These are phyloP conservation scores for Saccostrea cuccullata DNA, from an alignment of 1,140 invertebrate genomes.

Conservation along the genomic window DNA sequence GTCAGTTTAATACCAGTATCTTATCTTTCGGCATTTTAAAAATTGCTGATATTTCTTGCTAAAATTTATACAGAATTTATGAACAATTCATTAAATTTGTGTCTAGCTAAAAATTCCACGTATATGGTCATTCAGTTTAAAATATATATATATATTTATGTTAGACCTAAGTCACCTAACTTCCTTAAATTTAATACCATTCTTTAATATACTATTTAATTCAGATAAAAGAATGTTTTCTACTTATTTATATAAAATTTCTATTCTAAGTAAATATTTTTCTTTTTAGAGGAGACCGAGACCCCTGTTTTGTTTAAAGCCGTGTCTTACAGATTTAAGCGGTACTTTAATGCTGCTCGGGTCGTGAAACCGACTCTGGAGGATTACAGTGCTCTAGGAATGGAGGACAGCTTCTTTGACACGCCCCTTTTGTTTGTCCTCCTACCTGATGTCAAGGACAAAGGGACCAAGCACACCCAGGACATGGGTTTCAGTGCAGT, in stretches of 20 bases:
- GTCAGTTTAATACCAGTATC: too few relatives aligned
- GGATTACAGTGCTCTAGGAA: slow-evolving; percentile 63
- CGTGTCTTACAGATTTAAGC: slow-evolving; percentile 62
- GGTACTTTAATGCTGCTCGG: slow-evolving; percentile 67
- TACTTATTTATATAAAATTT: neutral
- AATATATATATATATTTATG: too few relatives aligned
- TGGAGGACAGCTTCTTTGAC: slow-evolving; percentile 58
- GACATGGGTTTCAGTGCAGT: slow-evolving; percentile 61
- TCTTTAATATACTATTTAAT: too few relatives aligned
- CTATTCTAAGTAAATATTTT: neutral
- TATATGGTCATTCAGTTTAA: too few relatives aligned
- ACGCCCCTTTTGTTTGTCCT: slow-evolving; percentile 65
- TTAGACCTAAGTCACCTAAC: too few relatives aligned
- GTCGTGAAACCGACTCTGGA: slow-evolving; percentile 61
- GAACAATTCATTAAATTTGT: too few relatives aligned
- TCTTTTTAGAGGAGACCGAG: slow-evolving; percentile 63
- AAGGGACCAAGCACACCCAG: slow-evolving; percentile 8
- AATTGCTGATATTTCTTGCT: too few relatives aligned
- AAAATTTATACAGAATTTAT: too few relatives aligned
- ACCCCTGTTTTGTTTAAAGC: slow-evolving; percentile 63
- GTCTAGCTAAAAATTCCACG: too few relatives aligned
- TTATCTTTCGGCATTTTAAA: too few relatives aligned
- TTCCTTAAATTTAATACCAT: too few relatives aligned
- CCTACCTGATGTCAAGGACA: slow-evolving; percentile 46
- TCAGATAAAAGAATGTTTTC: neutral